phyloP scores from a whole-genome alignment of 2,888 invertebrate genomes.

The Meteorus cinctellus region DNA sequence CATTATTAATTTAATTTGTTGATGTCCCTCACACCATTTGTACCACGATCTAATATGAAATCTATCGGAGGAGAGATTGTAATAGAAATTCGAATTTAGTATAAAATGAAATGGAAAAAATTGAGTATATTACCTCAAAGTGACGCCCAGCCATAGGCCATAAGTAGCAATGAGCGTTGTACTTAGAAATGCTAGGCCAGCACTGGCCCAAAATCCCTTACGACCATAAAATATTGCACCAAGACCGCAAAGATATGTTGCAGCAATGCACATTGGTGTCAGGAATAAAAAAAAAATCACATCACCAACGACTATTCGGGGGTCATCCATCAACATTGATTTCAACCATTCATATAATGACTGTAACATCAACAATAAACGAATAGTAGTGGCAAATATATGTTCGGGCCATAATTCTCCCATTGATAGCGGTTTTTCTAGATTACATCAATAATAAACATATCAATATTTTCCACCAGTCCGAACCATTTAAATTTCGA shows the following conservation, averaged over 20 bases:
- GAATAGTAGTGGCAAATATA: too few relatives aligned
- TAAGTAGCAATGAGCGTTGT: conserved; percentile 66
- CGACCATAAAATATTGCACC: conserved; percentile 70
- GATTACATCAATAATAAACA: too few relatives aligned
- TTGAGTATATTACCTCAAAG: conserved; percentile 61
- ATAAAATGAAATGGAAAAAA: conserved; percentile 33
- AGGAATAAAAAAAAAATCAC: conserved; percentile 73
- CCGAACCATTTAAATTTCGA: too few relatives aligned
- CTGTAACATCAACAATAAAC: conserved; percentile 44
- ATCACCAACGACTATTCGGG: conserved; percentile 74
- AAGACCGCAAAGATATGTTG: conserved; percentile 73
- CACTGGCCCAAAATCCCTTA: conserved; percentile 69
- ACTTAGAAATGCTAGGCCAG: conserved; percentile 67
- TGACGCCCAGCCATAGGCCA: conserved; percentile 67
- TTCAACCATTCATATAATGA: conserved; percentile 71
- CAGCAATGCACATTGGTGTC: conserved; percentile 74
- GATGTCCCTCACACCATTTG: too few relatives aligned
- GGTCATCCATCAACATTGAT: conserved; percentile 67
- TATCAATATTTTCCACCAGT: too few relatives aligned
- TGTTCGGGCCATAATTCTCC: too few relatives aligned
- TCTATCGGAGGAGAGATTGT: too few relatives aligned
- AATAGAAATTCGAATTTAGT: not conserved
- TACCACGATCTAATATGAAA: too few relatives aligned
- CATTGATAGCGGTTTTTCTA: too few relatives aligned
- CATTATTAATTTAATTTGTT: too few relatives aligned